A percentile compares a stretch with the other conserved stretches of the same genome.
Conservation (phyloP, 2,888 invertebrate genomes). For the Polydrusus pterygomalis region DNA sequence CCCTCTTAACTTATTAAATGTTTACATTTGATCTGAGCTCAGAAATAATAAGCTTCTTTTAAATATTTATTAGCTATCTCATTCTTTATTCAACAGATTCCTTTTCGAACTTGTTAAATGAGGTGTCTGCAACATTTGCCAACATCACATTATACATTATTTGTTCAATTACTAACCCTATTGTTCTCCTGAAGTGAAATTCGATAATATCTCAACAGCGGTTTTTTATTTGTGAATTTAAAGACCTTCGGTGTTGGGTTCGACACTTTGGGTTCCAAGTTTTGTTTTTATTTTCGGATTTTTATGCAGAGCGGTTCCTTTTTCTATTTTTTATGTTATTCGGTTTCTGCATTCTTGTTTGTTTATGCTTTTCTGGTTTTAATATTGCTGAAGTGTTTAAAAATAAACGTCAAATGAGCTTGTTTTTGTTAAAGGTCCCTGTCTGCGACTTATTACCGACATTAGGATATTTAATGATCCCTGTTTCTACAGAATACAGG, state of each 20-base stretch:
- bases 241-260: slow-evolving; percentile 40
- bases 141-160: slow-evolving; percentile 53
- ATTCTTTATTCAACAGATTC: slow-evolving; percentile 54
- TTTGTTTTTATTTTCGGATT: background rate
- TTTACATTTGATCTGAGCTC: slow-evolving; percentile 9
- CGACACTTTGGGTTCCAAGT: slow-evolving; percentile 28
- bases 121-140: slow-evolving; percentile 56
- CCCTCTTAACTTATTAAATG: background rate
- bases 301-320: slow-evolving; percentile 7
- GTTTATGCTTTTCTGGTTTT: slow-evolving; percentile 5
- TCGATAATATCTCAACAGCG: slow-evolving; percentile 43
- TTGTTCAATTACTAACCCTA: slow-evolving; percentile 52
- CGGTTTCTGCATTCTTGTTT: slow-evolving; percentile 15
- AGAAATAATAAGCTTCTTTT: slow-evolving; percentile 26
- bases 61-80: slow-evolving; percentile 54
- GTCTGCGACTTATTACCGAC: background rate
- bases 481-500: too few species aligned
- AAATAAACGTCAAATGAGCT: background rate
- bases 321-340: slow-evolving; percentile 6
- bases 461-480: too few species aligned
- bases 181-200: slow-evolving; percentile 52
- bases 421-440: background rate
- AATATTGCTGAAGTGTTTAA: background rate
- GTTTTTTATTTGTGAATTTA: slow-evolving; percentile 27
- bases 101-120: slow-evolving; percentile 51